A percentile compares a stretch with the other conserved stretches of the same genome.
These are phyloP conservation scores for Prunella fulvescens DNA, from an alignment of 2,113 vertebrate genomes.

Conservation along the genomic window DNA sequence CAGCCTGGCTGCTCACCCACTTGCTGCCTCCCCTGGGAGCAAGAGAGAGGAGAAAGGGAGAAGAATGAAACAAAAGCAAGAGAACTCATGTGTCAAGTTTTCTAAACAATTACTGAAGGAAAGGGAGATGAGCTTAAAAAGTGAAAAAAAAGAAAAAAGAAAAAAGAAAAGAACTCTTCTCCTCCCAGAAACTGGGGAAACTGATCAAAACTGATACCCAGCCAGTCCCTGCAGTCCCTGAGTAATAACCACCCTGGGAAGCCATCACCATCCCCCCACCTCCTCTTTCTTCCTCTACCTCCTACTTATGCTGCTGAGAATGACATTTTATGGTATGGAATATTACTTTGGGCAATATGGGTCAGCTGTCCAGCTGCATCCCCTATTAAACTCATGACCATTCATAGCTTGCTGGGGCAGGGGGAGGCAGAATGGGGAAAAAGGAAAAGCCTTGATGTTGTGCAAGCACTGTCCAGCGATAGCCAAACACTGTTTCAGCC, in stretches of 20 bases:
- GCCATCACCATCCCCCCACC: rapidly evolving
- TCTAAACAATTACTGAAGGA: background rate
- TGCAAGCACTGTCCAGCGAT: background rate
- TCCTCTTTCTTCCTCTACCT: background rate
- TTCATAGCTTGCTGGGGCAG: background rate
- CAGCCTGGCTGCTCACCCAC: background rate
- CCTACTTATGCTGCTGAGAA: background rate
- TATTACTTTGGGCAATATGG: background rate
- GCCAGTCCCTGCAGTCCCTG: background rate
- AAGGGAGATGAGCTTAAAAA: background rate
- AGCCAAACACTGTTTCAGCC: background rate
- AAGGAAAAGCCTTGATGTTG: background rate
- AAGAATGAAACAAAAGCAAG: background rate
- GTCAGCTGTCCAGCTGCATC: background rate
- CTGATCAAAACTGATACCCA: background rate
- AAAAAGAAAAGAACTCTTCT: background rate
- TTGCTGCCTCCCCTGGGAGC: background rate
- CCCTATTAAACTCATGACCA: background rate
- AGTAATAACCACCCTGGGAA: background rate
- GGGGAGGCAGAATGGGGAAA: background rate
- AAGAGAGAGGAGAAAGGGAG: background rate
- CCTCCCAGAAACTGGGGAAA: background rate
- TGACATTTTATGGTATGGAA: rapidly evolving
- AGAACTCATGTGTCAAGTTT: background rate
- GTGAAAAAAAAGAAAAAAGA: background rate